Percentiles rank a stretch among this genome's conserved stretches.
Conservation (phyloP, 2,797 vertebrate genomes). For the Centropyge bicolor region DNA sequence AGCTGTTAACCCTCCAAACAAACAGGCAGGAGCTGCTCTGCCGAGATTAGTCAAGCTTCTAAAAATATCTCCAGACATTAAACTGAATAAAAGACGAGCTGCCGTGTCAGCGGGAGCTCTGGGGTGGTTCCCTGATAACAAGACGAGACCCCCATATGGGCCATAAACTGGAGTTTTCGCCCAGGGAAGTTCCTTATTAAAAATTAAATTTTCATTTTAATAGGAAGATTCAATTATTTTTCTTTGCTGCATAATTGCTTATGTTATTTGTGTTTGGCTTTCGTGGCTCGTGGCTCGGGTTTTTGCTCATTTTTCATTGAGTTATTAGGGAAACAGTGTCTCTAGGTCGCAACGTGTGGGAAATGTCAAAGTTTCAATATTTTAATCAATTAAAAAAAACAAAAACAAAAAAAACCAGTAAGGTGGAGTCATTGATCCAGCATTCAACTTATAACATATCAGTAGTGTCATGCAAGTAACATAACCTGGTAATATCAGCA, state of each 20-base stretch:
- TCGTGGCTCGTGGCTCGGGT: too few species aligned
- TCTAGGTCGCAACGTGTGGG: background rate
- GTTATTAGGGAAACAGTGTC: background rate
- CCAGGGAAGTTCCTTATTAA: background rate
- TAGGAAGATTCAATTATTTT: background rate
- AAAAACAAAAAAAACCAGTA: background rate
- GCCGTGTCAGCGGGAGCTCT: conserved; percentile 4
- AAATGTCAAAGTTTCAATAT: background rate
- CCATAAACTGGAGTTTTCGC: conserved; percentile 6
- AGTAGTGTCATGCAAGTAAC: background rate
- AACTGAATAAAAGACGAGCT: conserved; percentile 12
- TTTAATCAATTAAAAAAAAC: too few species aligned
- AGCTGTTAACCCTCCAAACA: conserved; percentile 30
- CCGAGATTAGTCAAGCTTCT: background rate
- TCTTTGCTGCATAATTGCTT: background rate
- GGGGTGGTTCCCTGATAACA: background rate
- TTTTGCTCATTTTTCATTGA: background rate
- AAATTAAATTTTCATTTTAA: background rate
- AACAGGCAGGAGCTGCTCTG: conserved; percentile 1
- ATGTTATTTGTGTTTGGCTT: background rate
- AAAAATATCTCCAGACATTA: conserved; percentile 31
- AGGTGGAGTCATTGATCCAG: too few species aligned
- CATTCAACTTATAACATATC: background rate
- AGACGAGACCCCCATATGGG: background rate
- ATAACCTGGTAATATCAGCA: background rate